A percentile compares a stretch with the other conserved stretches of the same genome.
phyloP scores from a whole-genome alignment of 2,797 vertebrate species.

The Spondyliosoma cantharus region DNA sequence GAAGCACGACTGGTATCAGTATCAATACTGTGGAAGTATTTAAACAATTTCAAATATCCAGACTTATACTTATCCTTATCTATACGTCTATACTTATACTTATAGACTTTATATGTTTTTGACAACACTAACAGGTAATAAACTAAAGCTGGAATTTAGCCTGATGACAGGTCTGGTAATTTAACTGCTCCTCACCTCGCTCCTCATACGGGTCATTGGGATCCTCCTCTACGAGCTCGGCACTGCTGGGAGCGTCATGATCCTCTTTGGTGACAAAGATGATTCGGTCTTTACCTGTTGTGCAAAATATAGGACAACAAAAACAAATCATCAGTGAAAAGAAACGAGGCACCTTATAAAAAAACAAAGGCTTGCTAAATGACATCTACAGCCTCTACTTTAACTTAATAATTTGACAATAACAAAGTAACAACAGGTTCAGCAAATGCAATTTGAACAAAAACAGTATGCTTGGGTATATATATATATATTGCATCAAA shows the following conservation, averaged over 20 bases:
- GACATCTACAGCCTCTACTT: background rate
- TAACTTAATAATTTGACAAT: background rate
- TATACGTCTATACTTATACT: no score
- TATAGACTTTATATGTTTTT: no score
- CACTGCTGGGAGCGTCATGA: slow-evolving; percentile 92
- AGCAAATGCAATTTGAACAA: no score
- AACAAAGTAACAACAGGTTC: background rate
- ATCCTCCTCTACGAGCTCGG: slow-evolving; percentile 93
- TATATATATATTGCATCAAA: no score
- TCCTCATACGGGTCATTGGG: slow-evolving; percentile 94
- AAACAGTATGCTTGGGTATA: no score
- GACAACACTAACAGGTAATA: no score
- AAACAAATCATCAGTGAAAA: background rate
- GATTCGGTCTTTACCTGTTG: slow-evolving; percentile 92
- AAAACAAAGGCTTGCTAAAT: background rate
- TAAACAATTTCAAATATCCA: no score
- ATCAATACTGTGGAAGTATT: no score
- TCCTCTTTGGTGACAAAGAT: slow-evolving; percentile 98
- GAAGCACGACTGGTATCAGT: no score
- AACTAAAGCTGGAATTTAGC: background rate
- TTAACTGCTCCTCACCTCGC: slow-evolving; percentile 83
- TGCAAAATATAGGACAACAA: slow-evolving; percentile 5
- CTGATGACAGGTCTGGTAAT: background rate
- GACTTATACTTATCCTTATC: no score
- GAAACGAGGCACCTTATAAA: background rate